phyloP scores from a whole-genome alignment of 2,888 invertebrate genomes.

The Rhingia rostrata region DNA sequence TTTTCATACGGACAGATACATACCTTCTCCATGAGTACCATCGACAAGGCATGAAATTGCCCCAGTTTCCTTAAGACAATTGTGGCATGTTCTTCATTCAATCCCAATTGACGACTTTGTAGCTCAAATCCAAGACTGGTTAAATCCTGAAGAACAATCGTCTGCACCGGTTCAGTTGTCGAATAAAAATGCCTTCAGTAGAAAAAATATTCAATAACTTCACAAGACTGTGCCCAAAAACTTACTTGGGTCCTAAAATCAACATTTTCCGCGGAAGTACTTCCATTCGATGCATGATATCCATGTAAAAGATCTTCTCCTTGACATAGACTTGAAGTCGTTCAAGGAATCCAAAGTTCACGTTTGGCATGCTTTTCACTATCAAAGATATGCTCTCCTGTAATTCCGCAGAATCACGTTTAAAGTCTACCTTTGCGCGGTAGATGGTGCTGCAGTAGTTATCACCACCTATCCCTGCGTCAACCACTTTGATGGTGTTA shows the following conservation, averaged over 20 bases:
- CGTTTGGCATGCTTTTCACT: conserved; percentile 80
- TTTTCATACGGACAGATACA: not conserved
- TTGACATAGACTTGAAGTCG: conserved; percentile 83
- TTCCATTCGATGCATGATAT: conserved; percentile 82
- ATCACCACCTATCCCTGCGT: conserved; percentile 79
- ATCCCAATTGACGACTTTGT: conserved; percentile 84
- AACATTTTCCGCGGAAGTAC: conserved; percentile 81
- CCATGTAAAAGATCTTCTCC: conserved; percentile 82
- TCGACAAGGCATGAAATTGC: conserved; percentile 84
- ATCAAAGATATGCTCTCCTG: conserved; percentile 76
- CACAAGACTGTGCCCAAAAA: not conserved
- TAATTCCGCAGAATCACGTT: conserved; percentile 62
- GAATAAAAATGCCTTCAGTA: conserved; percentile 79
- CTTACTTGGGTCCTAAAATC: conserved; percentile 79
- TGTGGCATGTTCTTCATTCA: conserved; percentile 84
- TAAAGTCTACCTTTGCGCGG: conserved; percentile 77
- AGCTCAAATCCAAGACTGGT: conserved; percentile 83
- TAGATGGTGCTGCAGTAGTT: conserved; percentile 82
- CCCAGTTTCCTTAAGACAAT: conserved; percentile 84
- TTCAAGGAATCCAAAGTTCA: conserved; percentile 82
- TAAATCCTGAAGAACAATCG: conserved; percentile 82
- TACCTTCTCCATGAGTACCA: conserved; percentile 84
- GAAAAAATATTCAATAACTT: not conserved
- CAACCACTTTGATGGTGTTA: conserved; percentile 76
- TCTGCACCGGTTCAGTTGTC: conserved; percentile 79